Conservation (phyloP, 2,888 invertebrate genomes). For the Leptura quadrifasciata region DNA sequence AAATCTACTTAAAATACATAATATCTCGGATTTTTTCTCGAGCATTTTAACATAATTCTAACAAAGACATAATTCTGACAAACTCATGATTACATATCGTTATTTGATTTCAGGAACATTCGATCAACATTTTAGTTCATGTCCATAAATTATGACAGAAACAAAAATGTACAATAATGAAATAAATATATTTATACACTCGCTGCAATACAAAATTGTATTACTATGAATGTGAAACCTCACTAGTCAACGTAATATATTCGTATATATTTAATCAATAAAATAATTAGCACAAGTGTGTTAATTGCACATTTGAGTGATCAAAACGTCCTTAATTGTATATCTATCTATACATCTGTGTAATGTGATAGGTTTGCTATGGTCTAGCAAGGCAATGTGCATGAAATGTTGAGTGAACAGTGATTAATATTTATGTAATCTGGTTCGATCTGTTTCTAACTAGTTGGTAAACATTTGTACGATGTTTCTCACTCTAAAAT, state of each 20-base stretch:
- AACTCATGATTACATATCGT: no score
- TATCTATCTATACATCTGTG: not conserved
- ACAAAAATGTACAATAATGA: no score
- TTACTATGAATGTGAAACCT: no score
- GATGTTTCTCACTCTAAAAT: not conserved
- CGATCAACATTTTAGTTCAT: no score
- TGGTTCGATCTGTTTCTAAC: not conserved
- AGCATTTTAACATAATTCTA: no score
- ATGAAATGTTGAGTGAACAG: not conserved
- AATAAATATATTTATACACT: no score
- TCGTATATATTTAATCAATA: conserved; percentile 16
- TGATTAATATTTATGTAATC: not conserved
- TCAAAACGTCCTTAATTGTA: conserved; percentile 23
- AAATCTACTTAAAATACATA: no score
- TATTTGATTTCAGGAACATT: no score
- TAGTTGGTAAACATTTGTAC: not conserved
- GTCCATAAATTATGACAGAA: no score
- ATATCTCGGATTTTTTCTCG: no score
- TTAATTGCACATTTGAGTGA: conserved; percentile 17
- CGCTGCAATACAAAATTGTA: not conserved
- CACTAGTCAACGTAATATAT: not conserved
- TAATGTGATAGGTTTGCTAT: conserved; percentile 6
- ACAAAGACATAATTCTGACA: no score
- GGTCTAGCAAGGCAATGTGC: not conserved
- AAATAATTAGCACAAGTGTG: conserved; percentile 15